Percentiles rank a stretch among this genome's conserved stretches.
These are phyloP conservation scores for Lonchura striata DNA, from an alignment of 2,113 vertebrate species.

Conservation along the genomic window DNA sequence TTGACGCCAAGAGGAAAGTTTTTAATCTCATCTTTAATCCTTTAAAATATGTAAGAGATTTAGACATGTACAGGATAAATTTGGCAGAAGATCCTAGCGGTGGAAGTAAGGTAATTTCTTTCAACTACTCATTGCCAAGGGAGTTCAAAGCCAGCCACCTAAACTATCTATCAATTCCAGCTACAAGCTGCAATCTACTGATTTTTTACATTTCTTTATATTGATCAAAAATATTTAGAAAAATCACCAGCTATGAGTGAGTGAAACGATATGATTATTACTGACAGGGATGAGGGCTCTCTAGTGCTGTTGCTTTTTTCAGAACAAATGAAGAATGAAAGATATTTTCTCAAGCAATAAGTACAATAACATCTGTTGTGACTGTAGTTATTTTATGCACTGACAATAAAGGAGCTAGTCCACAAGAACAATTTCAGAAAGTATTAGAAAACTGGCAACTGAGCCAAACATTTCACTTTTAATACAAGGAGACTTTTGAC, in stretches of 20 bases:
- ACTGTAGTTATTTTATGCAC: not conserved
- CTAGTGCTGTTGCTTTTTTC: not conserved
- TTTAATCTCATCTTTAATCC: constrained; percentile 81
- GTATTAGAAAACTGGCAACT: not conserved
- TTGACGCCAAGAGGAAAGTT: constrained; percentile 76
- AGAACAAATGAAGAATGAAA: constrained; percentile 38
- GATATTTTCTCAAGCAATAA: not conserved
- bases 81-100: constrained; percentile 72
- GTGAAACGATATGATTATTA: constrained; percentile 12
- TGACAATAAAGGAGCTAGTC: not conserved
- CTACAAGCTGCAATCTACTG: constrained; percentile 70
- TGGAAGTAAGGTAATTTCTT: constrained; percentile 72
- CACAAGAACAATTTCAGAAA: not conserved
- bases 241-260: not conserved
- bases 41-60: constrained; percentile 80
- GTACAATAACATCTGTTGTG: not conserved
- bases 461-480: not conserved
- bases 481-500: not conserved
- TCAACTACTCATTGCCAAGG: constrained; percentile 66
- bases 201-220: constrained; percentile 52
- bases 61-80: constrained; percentile 68
- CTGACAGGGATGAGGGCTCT: not conserved
- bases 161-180: constrained; percentile 68
- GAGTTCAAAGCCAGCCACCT: constrained; percentile 71
- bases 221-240: constrained; percentile 65